These are phyloP conservation scores for Ophion ventricosus DNA, from an alignment of 2,888 invertebrate species.

Conservation along the genomic window DNA sequence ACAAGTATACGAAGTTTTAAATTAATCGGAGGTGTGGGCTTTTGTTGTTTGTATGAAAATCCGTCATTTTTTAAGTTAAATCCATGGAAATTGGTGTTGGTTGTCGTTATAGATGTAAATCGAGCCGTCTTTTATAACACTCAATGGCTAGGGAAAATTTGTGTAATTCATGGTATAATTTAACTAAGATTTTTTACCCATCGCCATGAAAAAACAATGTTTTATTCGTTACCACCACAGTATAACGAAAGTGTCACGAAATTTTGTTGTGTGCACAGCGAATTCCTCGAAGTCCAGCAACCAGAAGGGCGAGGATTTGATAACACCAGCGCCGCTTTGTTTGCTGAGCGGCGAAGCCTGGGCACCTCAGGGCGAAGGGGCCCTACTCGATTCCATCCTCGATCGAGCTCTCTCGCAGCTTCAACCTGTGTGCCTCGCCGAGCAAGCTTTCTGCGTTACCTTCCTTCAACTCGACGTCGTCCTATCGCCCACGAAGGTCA, in stretches of 20 bases:
- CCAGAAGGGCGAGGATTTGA: slow-evolving; percentile 78
- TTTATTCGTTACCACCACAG: background rate
- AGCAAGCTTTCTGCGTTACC: slow-evolving; percentile 96
- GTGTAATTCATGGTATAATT: too few species aligned
- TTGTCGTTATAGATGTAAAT: too few species aligned
- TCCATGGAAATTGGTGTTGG: too few species aligned
- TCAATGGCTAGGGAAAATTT: too few species aligned
- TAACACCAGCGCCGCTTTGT: slow-evolving; percentile 79
- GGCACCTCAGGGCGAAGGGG: slow-evolving; percentile 80
- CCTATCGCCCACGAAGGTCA: slow-evolving; percentile 77
- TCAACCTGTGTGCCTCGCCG: slow-evolving; percentile 95
- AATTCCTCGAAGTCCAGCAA: slow-evolving; percentile 77
- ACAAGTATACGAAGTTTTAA: too few species aligned
- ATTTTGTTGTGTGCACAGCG: slow-evolving; percentile 65
- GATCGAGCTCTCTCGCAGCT: slow-evolving; percentile 94
- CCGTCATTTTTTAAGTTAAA: too few species aligned
- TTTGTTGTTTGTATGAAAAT: too few species aligned
- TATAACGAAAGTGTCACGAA: background rate
- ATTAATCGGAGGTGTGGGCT: too few species aligned
- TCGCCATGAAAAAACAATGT: background rate
- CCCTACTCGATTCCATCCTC: slow-evolving; percentile 87
- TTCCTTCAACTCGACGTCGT: slow-evolving; percentile 93
- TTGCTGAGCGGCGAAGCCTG: slow-evolving; percentile 79
- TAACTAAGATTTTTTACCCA: background rate
- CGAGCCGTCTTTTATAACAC: too few species aligned